Evolutionary conservation across 2,888 invertebrate genomes (phyloP).

Genomic region (Pecten maximus): DNA sequence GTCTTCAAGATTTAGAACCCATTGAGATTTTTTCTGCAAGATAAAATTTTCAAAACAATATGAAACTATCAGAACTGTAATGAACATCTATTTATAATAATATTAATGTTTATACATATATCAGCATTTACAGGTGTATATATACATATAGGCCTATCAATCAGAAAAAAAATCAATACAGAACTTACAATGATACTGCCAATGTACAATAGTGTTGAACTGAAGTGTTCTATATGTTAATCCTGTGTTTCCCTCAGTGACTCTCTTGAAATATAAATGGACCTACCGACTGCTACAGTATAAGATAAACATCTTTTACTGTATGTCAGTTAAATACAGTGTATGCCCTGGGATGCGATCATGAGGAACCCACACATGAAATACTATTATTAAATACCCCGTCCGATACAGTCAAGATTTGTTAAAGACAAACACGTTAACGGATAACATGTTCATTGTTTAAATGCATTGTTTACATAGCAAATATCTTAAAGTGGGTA

Average conservation of each 20-base stretch:
- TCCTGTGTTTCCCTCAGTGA: not conserved
- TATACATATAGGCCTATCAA: no score
- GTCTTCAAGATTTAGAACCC: not conserved
- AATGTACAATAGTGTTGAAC: not conserved
- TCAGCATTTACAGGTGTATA: no score
- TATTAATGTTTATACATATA: no score
- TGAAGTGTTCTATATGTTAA: not conserved
- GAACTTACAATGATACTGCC: not conserved
- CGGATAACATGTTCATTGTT: slow-evolving; percentile 8
- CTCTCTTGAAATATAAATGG: not conserved
- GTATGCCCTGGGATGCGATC: not conserved
- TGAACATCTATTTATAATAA: no score
- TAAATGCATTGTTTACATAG: slow-evolving; percentile 4
- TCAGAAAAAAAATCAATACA: not conserved
- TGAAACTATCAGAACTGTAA: not conserved
- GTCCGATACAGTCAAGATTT: slow-evolving; percentile 6
- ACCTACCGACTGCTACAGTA: not conserved
- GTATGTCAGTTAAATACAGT: not conserved
- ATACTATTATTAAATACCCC: not conserved
- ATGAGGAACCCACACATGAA: slow-evolving; percentile 1
- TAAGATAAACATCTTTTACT: not conserved
- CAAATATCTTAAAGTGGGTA: not conserved
- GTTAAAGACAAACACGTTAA: not conserved
- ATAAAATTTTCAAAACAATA: not conserved
- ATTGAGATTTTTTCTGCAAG: not conserved